A percentile compares a stretch with the other conserved stretches of the same genome.
phyloP scores from a whole-genome alignment of 2,113 vertebrate species.

The Leucoraja erinaceus region DNA sequence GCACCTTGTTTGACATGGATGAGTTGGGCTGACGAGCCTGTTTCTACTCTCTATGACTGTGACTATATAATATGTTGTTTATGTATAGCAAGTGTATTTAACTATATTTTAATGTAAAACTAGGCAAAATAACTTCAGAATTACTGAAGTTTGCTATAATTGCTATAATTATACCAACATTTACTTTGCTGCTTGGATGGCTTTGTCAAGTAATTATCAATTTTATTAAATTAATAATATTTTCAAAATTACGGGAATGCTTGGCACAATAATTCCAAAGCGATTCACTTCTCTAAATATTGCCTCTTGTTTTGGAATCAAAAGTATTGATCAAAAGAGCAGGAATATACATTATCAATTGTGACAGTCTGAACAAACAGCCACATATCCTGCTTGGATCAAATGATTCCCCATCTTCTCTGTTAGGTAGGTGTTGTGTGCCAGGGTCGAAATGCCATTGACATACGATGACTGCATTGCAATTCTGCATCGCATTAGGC shows the following conservation, averaged over 20 bases:
- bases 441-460: background rate
- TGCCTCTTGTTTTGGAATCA: background rate
- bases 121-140: background rate
- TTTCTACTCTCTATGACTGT: no score
- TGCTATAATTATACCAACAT: background rate
- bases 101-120: background rate
- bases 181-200: background rate
- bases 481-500: background rate
- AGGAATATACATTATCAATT: background rate
- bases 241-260: background rate
- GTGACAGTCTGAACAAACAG: slow-evolving; percentile 5
- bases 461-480: background rate
- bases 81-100: background rate
- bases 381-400: background rate
- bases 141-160: background rate
- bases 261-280: background rate
- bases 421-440: background rate
- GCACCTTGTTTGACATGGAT: no score
- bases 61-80: background rate
- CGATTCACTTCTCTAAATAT: background rate
- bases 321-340: background rate
- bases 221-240: background rate
- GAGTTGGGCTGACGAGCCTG: no score
- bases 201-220: slow-evolving; percentile 4
- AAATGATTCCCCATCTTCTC: background rate